Evolutionary conservation across 2,797 vertebrate species (phyloP).

Genomic region (Sebastes steindachneri): DNA sequence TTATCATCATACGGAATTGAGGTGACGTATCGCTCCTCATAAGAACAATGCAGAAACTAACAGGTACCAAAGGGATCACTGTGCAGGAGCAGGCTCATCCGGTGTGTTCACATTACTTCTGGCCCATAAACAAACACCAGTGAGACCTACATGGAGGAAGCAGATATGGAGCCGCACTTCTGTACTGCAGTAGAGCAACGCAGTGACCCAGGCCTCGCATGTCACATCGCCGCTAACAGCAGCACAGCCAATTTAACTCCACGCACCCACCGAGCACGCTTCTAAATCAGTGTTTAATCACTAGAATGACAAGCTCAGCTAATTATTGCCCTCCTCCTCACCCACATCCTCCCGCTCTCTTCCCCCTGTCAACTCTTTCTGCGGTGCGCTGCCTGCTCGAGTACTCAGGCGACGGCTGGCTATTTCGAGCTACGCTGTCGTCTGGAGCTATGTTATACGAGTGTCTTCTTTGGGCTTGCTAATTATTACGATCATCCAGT

Average conservation of each 20-base stretch:
- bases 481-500: slow-evolving; percentile 66
- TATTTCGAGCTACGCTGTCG: slow-evolving; percentile 53
- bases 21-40: not conserved
- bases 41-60: slow-evolving; percentile 5
- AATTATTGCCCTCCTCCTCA: slow-evolving; percentile 66
- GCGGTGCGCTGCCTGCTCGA: slow-evolving; percentile 34
- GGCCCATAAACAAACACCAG: slow-evolving; percentile 23
- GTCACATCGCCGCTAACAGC: slow-evolving; percentile 49
- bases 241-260: slow-evolving; percentile 59
- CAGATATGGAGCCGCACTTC: slow-evolving; percentile 7
- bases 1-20: slow-evolving; percentile 7
- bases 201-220: slow-evolving; percentile 54
- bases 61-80: not conserved
- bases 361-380: slow-evolving; percentile 35
- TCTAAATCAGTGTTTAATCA: slow-evolving; percentile 81
- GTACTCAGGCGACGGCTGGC: slow-evolving; percentile 34
- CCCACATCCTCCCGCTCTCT: slow-evolving; percentile 43
- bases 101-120: slow-evolving; percentile 12
- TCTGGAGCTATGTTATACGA: slow-evolving; percentile 43
- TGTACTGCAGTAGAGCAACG: slow-evolving; percentile 49
- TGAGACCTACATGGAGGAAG: slow-evolving; percentile 9
- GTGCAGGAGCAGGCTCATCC: not conserved
- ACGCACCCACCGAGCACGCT: slow-evolving; percentile 49
- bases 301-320: slow-evolving; percentile 71
- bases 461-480: slow-evolving; percentile 47